phyloP scores from a whole-genome alignment of 2,113 vertebrate genomes.

The Bubo scandiacus region DNA sequence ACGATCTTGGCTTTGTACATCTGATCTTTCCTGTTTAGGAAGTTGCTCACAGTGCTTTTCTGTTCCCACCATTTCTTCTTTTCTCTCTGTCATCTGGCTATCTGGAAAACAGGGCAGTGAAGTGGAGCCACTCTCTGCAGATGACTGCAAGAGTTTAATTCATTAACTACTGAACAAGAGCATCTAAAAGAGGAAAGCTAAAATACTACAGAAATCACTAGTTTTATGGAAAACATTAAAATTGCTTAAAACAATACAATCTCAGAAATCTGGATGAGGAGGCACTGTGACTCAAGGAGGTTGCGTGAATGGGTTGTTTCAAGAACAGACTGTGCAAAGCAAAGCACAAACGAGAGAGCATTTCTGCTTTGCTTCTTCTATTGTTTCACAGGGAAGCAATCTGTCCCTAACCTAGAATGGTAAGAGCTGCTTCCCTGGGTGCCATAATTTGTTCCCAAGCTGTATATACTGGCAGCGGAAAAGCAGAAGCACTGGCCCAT shows the following conservation, averaged over 20 bases:
- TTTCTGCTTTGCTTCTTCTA: not conserved
- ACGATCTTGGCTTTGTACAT: conserved; percentile 67
- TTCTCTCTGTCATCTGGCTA: conserved; percentile 58
- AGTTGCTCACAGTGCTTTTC: conserved; percentile 54
- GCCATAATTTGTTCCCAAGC: not conserved
- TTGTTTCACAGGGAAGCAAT: conserved; percentile 13
- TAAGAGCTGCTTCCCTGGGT: not conserved
- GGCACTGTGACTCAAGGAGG: not conserved
- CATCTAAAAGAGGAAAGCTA: not conserved
- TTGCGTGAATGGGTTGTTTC: not conserved
- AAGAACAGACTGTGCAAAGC: not conserved
- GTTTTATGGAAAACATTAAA: not conserved
- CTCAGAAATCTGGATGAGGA: not conserved
- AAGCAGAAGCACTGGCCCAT: not conserved
- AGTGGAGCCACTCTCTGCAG: conserved; percentile 19
- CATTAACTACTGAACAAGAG: not conserved
- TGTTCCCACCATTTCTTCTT: conserved; percentile 66
- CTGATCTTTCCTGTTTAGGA: conserved; percentile 70
- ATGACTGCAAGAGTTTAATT: not conserved
- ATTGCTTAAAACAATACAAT: not conserved
- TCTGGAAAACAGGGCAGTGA: conserved; percentile 73
- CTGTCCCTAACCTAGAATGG: not conserved
- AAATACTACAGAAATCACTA: not conserved
- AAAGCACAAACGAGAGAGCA: not conserved
- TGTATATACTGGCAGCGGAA: not conserved